Base-by-base conservation (phyloP, 2,113 vertebrate species). In the Myotis lucifugus region DNA sequence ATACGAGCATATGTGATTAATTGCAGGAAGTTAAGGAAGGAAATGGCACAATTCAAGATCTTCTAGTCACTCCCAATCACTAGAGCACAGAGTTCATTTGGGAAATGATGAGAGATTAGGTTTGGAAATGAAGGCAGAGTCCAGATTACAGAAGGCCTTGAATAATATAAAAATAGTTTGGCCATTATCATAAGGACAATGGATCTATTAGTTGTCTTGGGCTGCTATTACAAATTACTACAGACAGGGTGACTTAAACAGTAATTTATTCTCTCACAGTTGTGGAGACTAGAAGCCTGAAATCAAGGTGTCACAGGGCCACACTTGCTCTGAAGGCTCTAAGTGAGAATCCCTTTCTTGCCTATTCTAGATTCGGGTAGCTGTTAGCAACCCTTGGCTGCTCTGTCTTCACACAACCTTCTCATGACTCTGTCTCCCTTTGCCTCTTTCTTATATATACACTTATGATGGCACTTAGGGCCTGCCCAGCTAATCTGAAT, bases 121-220 rank as follows among this genome's bases (percentile, higher is more conserved):
- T 67, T 52, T 73, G 67, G 40, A 85, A 96, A 88, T 25, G 29
- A 90, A 96, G 21, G 23, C 66, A 78, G 17, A 72, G 14, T 61
- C 59, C 34, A 50, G 67, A 73, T 56, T 54, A 85, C 0, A 4
- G 76, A 70, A 85, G 17, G 3, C 6, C 40, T 74, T 50, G 21
- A 72, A 32, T 52, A 66, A 76, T 21, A 54, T n/a, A 61, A 92
- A 88, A 90, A 40, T 19, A 77, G 12, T 17, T 46, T 54, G 12
- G 70, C n/a, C 6, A 61, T 42, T 92, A 67, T 85, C 32, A 76
- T 89, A 87, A 86, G 32, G 59, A 77, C 21, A 83, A 61, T 50
- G 23, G 12, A 5, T 52, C 52, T 66, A 32, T 23, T 46, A 54
- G 23, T 67, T 85, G 82, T 54, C 37, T 40, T 54, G 5, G 23